These are phyloP conservation scores for mouse (Mus musculus) DNA, from an alignment of 2,113 vertebrate species.

Conservation along the genomic window DNA sequence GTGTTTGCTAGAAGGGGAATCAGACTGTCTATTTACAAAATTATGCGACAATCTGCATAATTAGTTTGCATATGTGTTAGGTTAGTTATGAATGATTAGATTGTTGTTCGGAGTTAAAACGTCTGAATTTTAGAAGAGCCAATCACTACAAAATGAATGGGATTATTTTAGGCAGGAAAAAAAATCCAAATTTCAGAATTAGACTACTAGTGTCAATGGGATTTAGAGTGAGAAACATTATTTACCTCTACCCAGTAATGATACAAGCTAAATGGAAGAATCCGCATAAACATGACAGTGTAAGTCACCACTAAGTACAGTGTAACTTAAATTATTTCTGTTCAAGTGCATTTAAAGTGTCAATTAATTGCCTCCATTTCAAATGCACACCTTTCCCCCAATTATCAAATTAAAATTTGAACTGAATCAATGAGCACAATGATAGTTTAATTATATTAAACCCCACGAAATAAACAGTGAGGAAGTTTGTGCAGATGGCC, in stretches of 20 bases:
- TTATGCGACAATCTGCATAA: slow-evolving; percentile 60
- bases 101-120: slow-evolving; percentile 53
- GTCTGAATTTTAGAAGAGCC: slow-evolving; percentile 60
- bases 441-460: slow-evolving; percentile 83
- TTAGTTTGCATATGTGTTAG: slow-evolving; percentile 54
- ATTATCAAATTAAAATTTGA: slow-evolving; percentile 83
- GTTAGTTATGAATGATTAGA: slow-evolving; percentile 67
- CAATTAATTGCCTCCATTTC: slow-evolving; percentile 81
- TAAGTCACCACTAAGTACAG: slow-evolving; percentile 79
- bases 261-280: slow-evolving; percentile 73
- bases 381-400: slow-evolving; percentile 77
- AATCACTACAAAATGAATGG: slow-evolving; percentile 44
- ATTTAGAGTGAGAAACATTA: slow-evolving; percentile 41
- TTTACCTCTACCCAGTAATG: slow-evolving; percentile 68
- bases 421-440: slow-evolving; percentile 80
- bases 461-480: slow-evolving; percentile 80
- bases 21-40: slow-evolving; percentile 67
- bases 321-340: slow-evolving; percentile 79
- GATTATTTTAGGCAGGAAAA: slow-evolving; percentile 54
- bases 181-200: slow-evolving; percentile 66
- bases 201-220: neutral
- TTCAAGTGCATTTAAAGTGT: slow-evolving; percentile 82
- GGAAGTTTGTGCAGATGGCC: slow-evolving; percentile 72
- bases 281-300: slow-evolving; percentile 71
- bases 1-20: slow-evolving; percentile 67